Evolutionary conservation across 1,140 invertebrate species (phyloP), one percentile per base, ranked within the genome.

Genomic region (Eumaeus atala): DNA sequence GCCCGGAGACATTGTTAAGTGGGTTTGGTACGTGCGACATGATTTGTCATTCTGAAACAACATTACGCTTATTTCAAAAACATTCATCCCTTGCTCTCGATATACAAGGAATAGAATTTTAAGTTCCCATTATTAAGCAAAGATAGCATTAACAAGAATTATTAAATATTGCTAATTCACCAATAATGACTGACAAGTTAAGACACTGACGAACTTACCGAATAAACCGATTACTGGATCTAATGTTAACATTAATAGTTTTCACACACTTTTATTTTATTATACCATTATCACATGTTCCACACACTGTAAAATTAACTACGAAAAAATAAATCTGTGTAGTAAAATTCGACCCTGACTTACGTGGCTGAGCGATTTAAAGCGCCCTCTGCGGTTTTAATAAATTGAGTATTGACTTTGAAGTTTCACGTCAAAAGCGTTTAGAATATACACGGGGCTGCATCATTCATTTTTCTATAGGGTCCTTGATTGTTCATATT

Each of bases 331-430:
- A 72, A 70, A 67, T 67, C 66, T 72, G 66, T 69, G 71, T 72
- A 73, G 69, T 72, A 82, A 86, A 85, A 85, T 84, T 82, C 83
- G 72, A 84, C 78, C 83, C 82, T 78, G 82, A 86, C 84, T 87
- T 87, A 87, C 84, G 84, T 87, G 84, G 84, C 83, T 69, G 83
- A 79, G 76, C 75, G 70, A 83, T 74, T 78, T 64, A 58, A 64
- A 79, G 83, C 79, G 82, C 81, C 82, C 77, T 85, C 84, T 86
- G 59, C 50, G 61, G 63, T 71, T 56, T 47, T 51, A 60, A 55
- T 56, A 58, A 69, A 82, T 76, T 73, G 68, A 77, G 75, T 77
- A 81, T 77, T 84, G 81, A 85, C 75, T 74, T 70, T 59, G 60
- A 47, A 33, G 18, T 61, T 51, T 52, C 40, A 73, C 58, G 77